Conservation (phyloP, 92 coral and sea anemone species). For the Epizoanthus rinbou region DNA sequence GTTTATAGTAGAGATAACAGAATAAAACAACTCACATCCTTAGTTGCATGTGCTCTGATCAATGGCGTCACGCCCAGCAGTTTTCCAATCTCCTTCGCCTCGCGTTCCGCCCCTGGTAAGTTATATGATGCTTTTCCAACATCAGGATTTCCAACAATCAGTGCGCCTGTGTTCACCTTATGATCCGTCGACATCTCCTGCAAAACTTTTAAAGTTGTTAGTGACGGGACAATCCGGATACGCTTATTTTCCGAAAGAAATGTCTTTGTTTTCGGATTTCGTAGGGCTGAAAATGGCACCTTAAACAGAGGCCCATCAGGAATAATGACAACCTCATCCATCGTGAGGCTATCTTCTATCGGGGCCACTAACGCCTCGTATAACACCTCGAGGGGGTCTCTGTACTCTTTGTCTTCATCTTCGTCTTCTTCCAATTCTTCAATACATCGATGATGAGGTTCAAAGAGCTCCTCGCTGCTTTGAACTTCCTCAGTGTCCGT, state of each 20-base stretch:
- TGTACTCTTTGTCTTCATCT: too few species aligned
- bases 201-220: conserved; percentile 26
- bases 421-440: too few species aligned
- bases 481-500: too few species aligned
- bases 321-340: conserved; percentile 34
- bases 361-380: conserved; percentile 25
- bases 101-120: conserved; percentile 15
- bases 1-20: too few species aligned
- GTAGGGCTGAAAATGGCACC: conserved; percentile 50
- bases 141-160: conserved; percentile 45
- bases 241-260: conserved; percentile 47
- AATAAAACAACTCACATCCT: too few species aligned
- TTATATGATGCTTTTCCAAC: conserved; percentile 22
- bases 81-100: background rate
- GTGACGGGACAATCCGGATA: conserved; percentile 49
- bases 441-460: too few species aligned
- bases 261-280: conserved; percentile 5
- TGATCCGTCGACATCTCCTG: conserved; percentile 9
- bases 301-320: conserved; percentile 37
- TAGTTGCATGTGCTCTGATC: too few species aligned
- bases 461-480: too few species aligned
- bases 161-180: conserved; percentile 28
- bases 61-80: too few species aligned
- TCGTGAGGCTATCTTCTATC: background rate
- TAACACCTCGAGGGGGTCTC: conserved; percentile 11